Evolutionary conservation across 2,797 vertebrate genomes (phyloP).

Genomic region (Mormyrops attenuatus): DNA sequence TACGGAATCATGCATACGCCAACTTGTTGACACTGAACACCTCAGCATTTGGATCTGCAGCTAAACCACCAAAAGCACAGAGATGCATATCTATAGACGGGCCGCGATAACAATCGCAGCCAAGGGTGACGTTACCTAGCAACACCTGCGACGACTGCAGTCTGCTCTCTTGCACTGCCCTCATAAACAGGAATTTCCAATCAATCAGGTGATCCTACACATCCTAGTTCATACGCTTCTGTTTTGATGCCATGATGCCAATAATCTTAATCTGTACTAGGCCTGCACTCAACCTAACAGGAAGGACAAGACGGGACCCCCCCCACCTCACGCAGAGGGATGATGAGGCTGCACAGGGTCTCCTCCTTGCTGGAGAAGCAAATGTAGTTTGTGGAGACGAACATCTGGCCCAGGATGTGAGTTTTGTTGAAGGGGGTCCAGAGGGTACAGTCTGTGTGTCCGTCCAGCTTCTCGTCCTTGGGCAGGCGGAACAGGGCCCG

Average conservation of each 20-base stretch:
- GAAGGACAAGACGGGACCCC: neutral
- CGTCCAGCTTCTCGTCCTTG: slow-evolving; percentile 93
- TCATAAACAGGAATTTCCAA: neutral
- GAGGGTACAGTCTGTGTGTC: slow-evolving; percentile 93
- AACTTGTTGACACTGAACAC: neutral
- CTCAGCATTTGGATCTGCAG: neutral
- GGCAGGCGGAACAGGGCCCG: slow-evolving; percentile 88
- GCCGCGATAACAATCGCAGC: neutral
- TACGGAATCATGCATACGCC: neutral
- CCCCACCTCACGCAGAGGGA: slow-evolving; percentile 86
- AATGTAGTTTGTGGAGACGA: slow-evolving; percentile 98
- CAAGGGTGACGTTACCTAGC: slow-evolving; percentile 20
- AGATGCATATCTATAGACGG: neutral
- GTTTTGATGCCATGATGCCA: neutral
- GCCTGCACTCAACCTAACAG: neutral
- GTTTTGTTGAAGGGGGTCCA: slow-evolving; percentile 98
- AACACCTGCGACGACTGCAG: slow-evolving; percentile 16
- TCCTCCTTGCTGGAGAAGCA: slow-evolving; percentile 98
- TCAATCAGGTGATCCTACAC: neutral
- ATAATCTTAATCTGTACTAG: neutral
- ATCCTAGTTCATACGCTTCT: neutral
- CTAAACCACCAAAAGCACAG: neutral
- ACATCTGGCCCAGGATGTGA: slow-evolving; percentile 98
- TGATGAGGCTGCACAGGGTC: slow-evolving; percentile 89
- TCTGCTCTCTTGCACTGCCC: neutral